A percentile compares a stretch with the other conserved stretches of the same genome.
Evolutionary conservation across 1,140 invertebrate species (phyloP).

Genomic region (Zeugodacus cucurbitae): DNA sequence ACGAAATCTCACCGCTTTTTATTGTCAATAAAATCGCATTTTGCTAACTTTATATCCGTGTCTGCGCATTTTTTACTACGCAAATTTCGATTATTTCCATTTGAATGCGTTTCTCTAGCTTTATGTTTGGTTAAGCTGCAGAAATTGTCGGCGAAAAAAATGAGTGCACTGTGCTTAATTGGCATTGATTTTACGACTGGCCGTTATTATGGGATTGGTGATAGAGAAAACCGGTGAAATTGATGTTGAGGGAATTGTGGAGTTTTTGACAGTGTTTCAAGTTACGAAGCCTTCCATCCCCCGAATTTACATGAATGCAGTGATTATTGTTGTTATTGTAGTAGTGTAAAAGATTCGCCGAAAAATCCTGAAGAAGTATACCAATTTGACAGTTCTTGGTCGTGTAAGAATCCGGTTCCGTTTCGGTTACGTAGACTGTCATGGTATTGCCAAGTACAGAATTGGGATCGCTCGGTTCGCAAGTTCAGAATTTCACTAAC

Average conservation of each 20-base stretch:
- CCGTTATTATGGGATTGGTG: neutral
- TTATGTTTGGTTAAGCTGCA: neutral
- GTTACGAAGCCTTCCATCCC: no score
- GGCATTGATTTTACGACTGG: constrained; percentile 25
- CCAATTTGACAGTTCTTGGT: no score
- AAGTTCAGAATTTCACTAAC: no score
- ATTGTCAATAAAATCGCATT: constrained; percentile 32
- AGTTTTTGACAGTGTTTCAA: no score
- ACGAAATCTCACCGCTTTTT: neutral
- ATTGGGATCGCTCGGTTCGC: no score
- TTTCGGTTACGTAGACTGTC: no score
- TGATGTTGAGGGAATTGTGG: neutral
- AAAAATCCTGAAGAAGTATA: no score
- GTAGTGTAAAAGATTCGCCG: no score
- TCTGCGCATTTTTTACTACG: constrained; percentile 11
- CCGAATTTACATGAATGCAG: no score
- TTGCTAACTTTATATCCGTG: constrained; percentile 24
- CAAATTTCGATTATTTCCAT: constrained; percentile 25
- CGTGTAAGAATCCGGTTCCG: no score
- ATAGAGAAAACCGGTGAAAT: neutral
- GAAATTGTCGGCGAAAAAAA: neutral
- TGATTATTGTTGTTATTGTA: no score
- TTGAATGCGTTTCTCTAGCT: neutral
- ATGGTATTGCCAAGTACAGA: no score
- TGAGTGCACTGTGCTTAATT: constrained; percentile 26